Evolutionary conservation across 2,888 invertebrate genomes (phyloP).

Genomic region (Lasioglossum pauxillum): DNA sequence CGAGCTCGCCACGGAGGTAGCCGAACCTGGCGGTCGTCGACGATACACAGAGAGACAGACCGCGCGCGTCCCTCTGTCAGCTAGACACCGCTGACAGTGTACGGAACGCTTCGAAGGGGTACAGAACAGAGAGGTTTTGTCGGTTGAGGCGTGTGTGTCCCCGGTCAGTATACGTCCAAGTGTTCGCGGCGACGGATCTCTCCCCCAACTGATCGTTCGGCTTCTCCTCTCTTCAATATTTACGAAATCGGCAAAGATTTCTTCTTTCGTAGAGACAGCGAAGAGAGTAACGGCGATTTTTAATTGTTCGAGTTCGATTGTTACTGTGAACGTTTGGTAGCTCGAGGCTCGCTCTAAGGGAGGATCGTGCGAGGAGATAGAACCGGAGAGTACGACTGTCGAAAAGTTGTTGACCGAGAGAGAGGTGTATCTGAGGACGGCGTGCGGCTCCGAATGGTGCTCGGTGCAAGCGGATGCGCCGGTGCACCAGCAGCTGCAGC

Average conservation of each 20-base stretch:
- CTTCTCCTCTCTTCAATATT: background rate
- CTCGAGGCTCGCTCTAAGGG: background rate
- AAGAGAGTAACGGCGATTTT: background rate
- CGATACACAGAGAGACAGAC: conserved; percentile 32
- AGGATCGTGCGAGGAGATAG: background rate
- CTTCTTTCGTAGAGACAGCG: background rate
- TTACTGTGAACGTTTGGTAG: background rate
- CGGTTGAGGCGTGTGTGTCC: conserved; percentile 18
- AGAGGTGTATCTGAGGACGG: conserved; percentile 3
- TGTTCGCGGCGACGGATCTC: conserved; percentile 62
- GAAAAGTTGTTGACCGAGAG: background rate
- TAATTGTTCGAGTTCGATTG: background rate
- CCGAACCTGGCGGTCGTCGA: conserved; percentile 37
- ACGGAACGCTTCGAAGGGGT: background rate
- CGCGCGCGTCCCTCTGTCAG: conserved; percentile 33
- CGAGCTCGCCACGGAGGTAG: conserved; percentile 44
- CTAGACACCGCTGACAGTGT: conserved; percentile 6
- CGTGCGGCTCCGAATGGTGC: conserved; percentile 37
- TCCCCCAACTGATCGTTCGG: background rate
- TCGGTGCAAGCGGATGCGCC: conserved; percentile 65
- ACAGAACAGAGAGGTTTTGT: background rate
- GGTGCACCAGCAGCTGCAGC: conserved; percentile 73
- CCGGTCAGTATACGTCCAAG: conserved; percentile 78
- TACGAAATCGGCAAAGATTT: background rate
- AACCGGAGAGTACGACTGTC: background rate